These are phyloP conservation scores for Parnassius orleans DNA, from an alignment of 2,888 invertebrate species.

Conservation along the genomic window DNA sequence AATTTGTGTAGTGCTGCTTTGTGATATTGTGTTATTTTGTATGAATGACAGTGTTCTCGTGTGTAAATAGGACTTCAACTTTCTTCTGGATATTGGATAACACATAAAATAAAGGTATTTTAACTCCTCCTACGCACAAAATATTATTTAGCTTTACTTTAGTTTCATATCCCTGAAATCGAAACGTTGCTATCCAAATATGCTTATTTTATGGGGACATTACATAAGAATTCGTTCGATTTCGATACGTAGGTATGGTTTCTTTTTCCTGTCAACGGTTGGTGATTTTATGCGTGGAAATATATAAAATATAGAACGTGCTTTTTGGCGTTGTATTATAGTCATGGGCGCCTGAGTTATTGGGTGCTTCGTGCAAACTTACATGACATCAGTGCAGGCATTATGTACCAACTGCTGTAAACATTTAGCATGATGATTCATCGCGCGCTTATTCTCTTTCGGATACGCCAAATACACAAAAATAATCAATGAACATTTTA, in stretches of 20 bases:
- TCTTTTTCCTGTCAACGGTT: slow-evolving; percentile 26
- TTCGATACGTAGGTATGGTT: slow-evolving; percentile 24
- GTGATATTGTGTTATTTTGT: slow-evolving; percentile 74
- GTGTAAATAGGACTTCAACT: slow-evolving; percentile 74
- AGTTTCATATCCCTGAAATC: slow-evolving; percentile 14
- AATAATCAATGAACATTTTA: not conserved
- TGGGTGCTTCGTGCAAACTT: slow-evolving; percentile 41
- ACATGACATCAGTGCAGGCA: slow-evolving; percentile 73
- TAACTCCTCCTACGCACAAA: slow-evolving; percentile 62
- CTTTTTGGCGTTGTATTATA: slow-evolving; percentile 34
- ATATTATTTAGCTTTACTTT: slow-evolving; percentile 35
- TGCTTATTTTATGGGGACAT: slow-evolving; percentile 47
- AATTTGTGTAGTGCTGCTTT: slow-evolving; percentile 75
- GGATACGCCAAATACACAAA: not conserved
- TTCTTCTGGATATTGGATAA: slow-evolving; percentile 80
- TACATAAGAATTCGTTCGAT: slow-evolving; percentile 61
- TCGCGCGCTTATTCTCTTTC: slow-evolving; percentile 37
- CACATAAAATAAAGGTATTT: slow-evolving; percentile 78
- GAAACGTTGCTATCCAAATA: slow-evolving; percentile 15
- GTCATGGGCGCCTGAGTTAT: slow-evolving; percentile 42
- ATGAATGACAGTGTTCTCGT: slow-evolving; percentile 72
- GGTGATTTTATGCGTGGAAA: slow-evolving; percentile 48
- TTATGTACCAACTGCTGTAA: slow-evolving; percentile 54
- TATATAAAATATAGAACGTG: slow-evolving; percentile 46
- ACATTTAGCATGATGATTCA: slow-evolving; percentile 66